Base-by-base conservation (phyloP, 1,140 invertebrate genomes). In the Bombus superbus region DNA sequence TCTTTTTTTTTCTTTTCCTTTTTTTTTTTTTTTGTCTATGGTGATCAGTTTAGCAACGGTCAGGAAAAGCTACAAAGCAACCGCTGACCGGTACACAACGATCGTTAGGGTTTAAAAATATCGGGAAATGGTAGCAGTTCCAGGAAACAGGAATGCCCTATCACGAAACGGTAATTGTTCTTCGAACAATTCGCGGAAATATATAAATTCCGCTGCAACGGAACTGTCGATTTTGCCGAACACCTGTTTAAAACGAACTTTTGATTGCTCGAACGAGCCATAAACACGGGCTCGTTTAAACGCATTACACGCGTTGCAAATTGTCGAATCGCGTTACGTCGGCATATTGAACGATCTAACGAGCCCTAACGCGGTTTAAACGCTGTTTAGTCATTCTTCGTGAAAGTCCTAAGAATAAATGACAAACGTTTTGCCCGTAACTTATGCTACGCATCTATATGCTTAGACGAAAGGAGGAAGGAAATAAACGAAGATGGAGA, bases 211-310 rank as follows among this genome's bases (percentile, higher is more conserved):
- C 11, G 22, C 42, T 2, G 40, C 11, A 42, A 35, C 69, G 22
- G 59, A 35, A n/a, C 18, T n/a, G 62, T 25, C 59, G 64, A 9
- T 44, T 66, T 77, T 57, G 5, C 1, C 25, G 40, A 38, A 42
- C 62, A 77, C 35, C 81, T 68, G 82, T 78, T 76, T 38, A 42
- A 78, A 68, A 42, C 44, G 32, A 44, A 82, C 71, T 64, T 82
- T 47, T 28, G 44, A 76, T 68, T 35, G 32, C 42, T 68, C 18
- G 32, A 32, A 32, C 73, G 22, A 28, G 44, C 44, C 40, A 76
- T 66, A 68, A 76, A 76, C 81, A 40, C 42, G 25, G 32, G 6
- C 15, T 57, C 35, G 22, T 74, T 47, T 64, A 73, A 74, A 42
- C 44, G 66, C 35, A 35, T 69, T 59, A 35, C 68, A 28, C n/a